phyloP scores from a whole-genome alignment of 2,113 vertebrate genomes.

The Megaptera novaeangliae region DNA sequence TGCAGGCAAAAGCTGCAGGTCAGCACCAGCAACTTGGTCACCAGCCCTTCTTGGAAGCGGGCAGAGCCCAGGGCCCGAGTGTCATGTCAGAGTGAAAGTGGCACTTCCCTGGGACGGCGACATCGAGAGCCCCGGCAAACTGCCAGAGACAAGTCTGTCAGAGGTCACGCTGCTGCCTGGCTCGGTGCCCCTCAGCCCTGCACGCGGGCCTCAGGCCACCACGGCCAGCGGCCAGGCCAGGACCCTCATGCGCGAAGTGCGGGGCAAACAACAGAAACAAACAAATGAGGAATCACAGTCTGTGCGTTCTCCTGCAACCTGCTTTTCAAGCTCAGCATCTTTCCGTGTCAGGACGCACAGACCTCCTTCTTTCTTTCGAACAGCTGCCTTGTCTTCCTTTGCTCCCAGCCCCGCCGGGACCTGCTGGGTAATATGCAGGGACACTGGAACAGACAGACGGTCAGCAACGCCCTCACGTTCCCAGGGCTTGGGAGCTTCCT shows the following conservation, averaged over 20 bases:
- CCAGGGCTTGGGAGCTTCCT: neutral
- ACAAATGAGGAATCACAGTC: too few relatives aligned
- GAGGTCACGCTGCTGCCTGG: neutral
- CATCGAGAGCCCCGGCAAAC: neutral
- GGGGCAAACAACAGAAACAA: neutral
- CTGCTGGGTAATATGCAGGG: neutral
- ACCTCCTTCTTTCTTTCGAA: neutral
- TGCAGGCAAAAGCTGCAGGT: neutral
- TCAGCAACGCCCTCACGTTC: neutral
- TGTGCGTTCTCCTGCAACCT: neutral
- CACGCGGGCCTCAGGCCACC: neutral
- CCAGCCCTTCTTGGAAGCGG: neutral
- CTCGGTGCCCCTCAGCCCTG: neutral
- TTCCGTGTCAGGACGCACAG: neutral
- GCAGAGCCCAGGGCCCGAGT: neutral
- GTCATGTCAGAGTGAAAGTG: neutral
- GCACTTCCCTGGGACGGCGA: neutral
- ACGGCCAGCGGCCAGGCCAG: neutral
- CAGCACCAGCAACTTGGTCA: neutral
- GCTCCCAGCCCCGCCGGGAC: neutral
- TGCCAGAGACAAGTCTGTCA: neutral
- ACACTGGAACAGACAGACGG: accelerated
- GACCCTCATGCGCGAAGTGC: neutral
- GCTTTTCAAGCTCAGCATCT: neutral
- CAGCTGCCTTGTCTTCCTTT: neutral